Evolutionary conservation across 2,113 vertebrate genomes (phyloP).

Genomic region (Chaetops frenatus): DNA sequence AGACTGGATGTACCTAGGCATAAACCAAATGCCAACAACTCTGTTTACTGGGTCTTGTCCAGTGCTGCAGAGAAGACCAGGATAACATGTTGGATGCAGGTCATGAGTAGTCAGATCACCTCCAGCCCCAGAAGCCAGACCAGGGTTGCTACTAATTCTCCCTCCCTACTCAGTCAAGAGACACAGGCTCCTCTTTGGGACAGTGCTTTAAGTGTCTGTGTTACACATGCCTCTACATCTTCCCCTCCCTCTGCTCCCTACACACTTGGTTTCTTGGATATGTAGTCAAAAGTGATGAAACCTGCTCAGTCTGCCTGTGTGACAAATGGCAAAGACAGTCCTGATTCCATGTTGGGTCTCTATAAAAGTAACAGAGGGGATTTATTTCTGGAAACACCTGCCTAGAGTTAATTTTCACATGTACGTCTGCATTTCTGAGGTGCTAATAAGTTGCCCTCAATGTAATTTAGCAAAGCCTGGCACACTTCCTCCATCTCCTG

Average conservation of each 20-base stretch:
- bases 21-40: background rate
- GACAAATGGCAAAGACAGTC: background rate
- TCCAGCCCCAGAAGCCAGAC: background rate
- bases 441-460: background rate
- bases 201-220: background rate
- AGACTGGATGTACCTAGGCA: background rate
- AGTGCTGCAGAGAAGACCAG: background rate
- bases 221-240: fast-evolving
- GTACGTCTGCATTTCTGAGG: background rate
- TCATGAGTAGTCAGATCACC: background rate
- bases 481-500: background rate
- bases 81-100: background rate
- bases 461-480: background rate
- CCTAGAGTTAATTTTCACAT: background rate
- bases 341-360: background rate
- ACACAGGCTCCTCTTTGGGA: background rate
- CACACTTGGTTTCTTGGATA: background rate
- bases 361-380: background rate
- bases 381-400: background rate
- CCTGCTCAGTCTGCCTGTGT: background rate
- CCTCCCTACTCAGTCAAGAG: background rate
- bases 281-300: background rate
- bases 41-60: background rate
- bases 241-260: background rate
- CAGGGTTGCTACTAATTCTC: background rate